A percentile compares a stretch with the other conserved stretches of the same genome.
Conservation (phyloP, 2,113 vertebrate species). For the Argyrosomus japonicus region DNA sequence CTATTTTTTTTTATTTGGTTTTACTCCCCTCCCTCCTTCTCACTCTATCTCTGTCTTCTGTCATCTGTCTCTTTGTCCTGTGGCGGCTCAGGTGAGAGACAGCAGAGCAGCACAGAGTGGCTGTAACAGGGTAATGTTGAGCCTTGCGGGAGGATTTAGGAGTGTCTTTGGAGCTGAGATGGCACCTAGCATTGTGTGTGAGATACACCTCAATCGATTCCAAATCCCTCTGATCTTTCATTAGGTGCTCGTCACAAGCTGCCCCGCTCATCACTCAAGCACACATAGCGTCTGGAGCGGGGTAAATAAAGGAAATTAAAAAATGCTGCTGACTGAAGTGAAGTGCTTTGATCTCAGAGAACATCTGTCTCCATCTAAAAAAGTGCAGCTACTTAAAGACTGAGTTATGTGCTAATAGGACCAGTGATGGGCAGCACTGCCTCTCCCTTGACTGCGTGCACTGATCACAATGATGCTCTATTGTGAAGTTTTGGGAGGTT, state of each 20-base stretch:
- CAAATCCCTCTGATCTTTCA: conserved; percentile 73
- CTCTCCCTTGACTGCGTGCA: not conserved
- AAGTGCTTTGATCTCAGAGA: conserved; percentile 43
- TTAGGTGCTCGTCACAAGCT: conserved; percentile 65
- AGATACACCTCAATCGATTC: conserved; percentile 58
- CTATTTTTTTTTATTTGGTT: conserved; percentile 45
- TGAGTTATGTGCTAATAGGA: not conserved
- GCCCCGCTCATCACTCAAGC: conserved; percentile 43
- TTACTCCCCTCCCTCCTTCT: not conserved
- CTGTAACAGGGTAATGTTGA: conserved; percentile 22
- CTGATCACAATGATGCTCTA: not conserved
- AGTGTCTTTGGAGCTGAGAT: conserved; percentile 51
- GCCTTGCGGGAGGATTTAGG: conserved; percentile 58
- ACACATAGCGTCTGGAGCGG: conserved; percentile 2
- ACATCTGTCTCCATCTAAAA: conserved; percentile 28
- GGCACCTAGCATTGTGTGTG: conserved; percentile 52
- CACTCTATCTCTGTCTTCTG: conserved; percentile 20
- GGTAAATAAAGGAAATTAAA: conserved; percentile 35
- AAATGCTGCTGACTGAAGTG: conserved; percentile 31
- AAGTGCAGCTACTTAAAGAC: conserved; percentile 25
- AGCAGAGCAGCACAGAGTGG: conserved; percentile 17
- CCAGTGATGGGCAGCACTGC: not conserved
- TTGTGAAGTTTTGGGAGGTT: too few relatives aligned
- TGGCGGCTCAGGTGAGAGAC: conserved; percentile 46
- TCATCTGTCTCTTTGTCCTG: conserved; percentile 42